Base-by-base conservation (phyloP, 2,797 vertebrate species). In the Pseudomugil tenellus region DNA sequence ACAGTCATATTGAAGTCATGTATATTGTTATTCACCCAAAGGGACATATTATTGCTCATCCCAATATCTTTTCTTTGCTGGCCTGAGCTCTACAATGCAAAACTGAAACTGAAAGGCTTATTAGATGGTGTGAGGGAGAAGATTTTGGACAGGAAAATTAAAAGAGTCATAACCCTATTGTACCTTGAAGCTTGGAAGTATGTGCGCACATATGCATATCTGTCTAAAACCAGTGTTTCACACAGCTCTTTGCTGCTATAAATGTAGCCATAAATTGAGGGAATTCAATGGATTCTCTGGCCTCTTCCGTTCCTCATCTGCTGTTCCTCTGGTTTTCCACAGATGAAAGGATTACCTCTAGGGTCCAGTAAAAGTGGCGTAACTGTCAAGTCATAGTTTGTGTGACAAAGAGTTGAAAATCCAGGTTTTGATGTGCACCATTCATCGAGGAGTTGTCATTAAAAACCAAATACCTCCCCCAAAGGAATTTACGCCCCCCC, bases 131-230 rank as follows among this genome's bases (percentile, higher is more conserved):
- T 4, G 25, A 67, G 74, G 56, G 70, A 79, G 70, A 63, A 72
- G 69, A 82, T 79, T 67, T 41, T 58, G 81, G 81, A 78, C 78
- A 72, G 81, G 84, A 79, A 84, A 69, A 86, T 83, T 66, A 71
- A 55, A 76, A 70, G 62, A 77, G 58, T 31, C 53, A 73, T 73
- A 77, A 81, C 76, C 70, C 79, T 6, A 39, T 64, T 32, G 53
- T 80, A 66, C 56, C 39, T 83, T 51, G 13, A 53, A 49, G 46
- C 37, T 9, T 29, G 39, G 2, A 8, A 46, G 56, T 11, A 34
- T 65, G 37, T 26, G 9, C n/a, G 25, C 61, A 21, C 68, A 58
- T 26, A 49, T 41, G 60, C 26, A 29, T 51, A 72, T 80, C 63
- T 66, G 53, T 63, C 68, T 62, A 35, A 43, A 58, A 65, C 74